Evolutionary conservation across 2,888 invertebrate species (phyloP).

Genomic region (Dilophus febrilis): DNA sequence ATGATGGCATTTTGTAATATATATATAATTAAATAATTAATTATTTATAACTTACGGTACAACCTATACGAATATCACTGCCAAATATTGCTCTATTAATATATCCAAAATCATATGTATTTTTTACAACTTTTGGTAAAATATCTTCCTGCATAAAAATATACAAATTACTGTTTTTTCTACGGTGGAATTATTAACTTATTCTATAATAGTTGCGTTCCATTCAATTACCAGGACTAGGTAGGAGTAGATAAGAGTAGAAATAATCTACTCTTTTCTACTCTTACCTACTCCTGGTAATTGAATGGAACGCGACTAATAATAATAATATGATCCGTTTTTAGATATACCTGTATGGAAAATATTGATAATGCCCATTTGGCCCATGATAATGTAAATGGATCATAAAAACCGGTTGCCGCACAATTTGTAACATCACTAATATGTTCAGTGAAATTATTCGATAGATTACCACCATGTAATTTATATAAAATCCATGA

Average conservation of each 20-base stretch:
- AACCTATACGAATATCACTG: conserved; percentile 54
- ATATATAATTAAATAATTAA: too few relatives aligned
- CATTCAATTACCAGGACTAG: too few relatives aligned
- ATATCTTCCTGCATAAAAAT: conserved; percentile 38
- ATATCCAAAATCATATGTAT: conserved; percentile 54
- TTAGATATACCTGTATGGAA: conserved; percentile 40
- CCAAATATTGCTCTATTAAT: conserved; percentile 55
- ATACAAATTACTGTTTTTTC: too few relatives aligned
- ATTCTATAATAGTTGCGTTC: too few relatives aligned
- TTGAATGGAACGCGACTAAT: too few relatives aligned
- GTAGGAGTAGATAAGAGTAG: too few relatives aligned
- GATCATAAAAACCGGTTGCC: conserved; percentile 85
- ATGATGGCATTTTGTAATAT: too few relatives aligned
- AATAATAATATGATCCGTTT: too few relatives aligned
- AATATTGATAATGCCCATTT: conserved; percentile 50
- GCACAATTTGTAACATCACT: conserved; percentile 85
- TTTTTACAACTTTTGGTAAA: conserved; percentile 66
- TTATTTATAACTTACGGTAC: conserved; percentile 44
- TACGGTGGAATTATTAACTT: conserved; percentile 11
- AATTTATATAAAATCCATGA: conserved; percentile 84
- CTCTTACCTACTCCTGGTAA: too few relatives aligned
- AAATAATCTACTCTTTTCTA: too few relatives aligned
- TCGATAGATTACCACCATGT: conserved; percentile 25
- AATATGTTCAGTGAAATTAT: conserved; percentile 36
- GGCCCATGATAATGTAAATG: conserved; percentile 78